Base-by-base conservation (phyloP, 2,113 vertebrate genomes). In the Trogon melanurus region DNA sequence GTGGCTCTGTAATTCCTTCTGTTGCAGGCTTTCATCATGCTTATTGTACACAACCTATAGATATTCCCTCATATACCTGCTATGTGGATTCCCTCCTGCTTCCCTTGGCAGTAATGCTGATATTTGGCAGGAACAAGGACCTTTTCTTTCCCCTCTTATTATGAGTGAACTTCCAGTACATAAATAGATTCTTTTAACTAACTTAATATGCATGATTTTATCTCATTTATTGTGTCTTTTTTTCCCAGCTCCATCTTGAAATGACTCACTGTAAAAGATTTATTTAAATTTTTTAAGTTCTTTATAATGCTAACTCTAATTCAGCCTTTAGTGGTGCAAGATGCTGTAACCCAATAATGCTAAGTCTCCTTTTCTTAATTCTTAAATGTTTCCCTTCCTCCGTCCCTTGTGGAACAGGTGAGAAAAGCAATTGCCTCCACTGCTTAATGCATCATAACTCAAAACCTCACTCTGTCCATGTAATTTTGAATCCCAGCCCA, bases 381-480 rank as follows among this genome's bases (percentile, higher is more conserved):
- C 83, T 97, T 96, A 71, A 73, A 91, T 91, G 65, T 97, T 97
- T 97, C 81, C 79, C 66, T 97, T 97, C 89, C 79, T 96, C 66
- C 76, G 83, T 95, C 89, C 73, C 88, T 73, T 93, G 85, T 97
- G 86, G 93, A 95, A 95, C 76, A 97, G 95, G 95, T 98, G 96
- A 97, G 95, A 97, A 97, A 97, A 98, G 86, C 92, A 97, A 73
- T 96, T 97, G 96, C 79, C 93, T 96, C 78, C 78, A 79, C 66
- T 93, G 60, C 64, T 94, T 96, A 94, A 95, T 96, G 87, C 67
- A 91, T 94, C 70, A 72, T 85, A 96, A 93, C 84, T 95, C 88
- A 81, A 97, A 96, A 91, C 87, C 79, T 96, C 69, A 74, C 82
- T 97, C 81, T 5, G 57, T 96, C 88, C 81, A 36, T 95, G 75